A percentile compares a stretch with the other conserved stretches of the same genome.
These are phyloP conservation scores for Macropus fuliginosus DNA, from an alignment of 2,797 vertebrate genomes.

Conservation along the genomic window DNA sequence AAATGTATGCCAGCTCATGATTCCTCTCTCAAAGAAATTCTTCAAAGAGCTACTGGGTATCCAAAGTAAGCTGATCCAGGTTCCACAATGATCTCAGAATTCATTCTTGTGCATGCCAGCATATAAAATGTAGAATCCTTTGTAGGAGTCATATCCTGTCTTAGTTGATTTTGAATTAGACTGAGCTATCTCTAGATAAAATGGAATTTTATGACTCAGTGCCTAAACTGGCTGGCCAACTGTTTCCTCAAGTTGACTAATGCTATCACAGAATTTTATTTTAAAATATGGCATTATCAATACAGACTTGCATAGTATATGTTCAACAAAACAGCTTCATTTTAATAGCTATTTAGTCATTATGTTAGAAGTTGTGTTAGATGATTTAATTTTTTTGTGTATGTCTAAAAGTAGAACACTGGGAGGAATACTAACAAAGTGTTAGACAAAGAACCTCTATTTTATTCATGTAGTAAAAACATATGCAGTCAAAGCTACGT, in stretches of 20 bases:
- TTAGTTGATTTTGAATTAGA: slow-evolving; percentile 43
- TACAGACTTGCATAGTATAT: not conserved
- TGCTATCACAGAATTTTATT: not conserved
- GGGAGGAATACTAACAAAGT: not conserved
- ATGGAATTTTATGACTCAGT: not conserved
- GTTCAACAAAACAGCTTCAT: slow-evolving; percentile 11
- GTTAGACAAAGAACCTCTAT: not conserved
- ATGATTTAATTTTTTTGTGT: not conserved
- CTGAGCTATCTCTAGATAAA: slow-evolving; percentile 17
- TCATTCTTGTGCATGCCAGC: slow-evolving; percentile 1
- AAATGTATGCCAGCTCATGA: not conserved
- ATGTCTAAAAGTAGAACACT: not conserved
- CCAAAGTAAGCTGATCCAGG: not conserved
- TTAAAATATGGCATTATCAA: slow-evolving; percentile 4
- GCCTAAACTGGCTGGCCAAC: slow-evolving; percentile 21
- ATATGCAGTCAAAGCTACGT: not conserved
- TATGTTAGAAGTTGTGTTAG: slow-evolving; percentile 7
- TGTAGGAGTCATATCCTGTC: slow-evolving; percentile 16
- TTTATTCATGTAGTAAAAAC: not conserved
- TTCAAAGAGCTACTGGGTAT: not conserved
- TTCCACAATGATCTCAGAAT: slow-evolving; percentile 35
- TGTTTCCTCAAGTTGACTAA: slow-evolving; percentile 38
- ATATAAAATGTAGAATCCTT: not conserved
- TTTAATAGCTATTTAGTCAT: not conserved
- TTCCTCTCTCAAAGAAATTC: not conserved